Conservation (phyloP, 2,888 invertebrate genomes). For the Drosophila ochracea region DNA sequence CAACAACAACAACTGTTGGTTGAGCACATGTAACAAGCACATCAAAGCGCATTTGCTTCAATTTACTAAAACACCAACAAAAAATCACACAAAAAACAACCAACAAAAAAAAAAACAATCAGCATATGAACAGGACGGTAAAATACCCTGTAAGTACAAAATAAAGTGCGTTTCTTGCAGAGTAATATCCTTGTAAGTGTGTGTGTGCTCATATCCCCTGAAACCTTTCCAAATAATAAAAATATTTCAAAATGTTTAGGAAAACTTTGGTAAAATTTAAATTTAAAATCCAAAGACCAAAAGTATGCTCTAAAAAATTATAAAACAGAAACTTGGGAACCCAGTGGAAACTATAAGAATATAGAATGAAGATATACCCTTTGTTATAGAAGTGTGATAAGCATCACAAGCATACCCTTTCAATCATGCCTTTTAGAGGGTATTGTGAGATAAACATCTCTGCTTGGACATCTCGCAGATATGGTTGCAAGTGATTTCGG, state of each 20-base stretch:
- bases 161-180: not conserved
- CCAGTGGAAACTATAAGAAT: not conserved
- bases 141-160: conserved; percentile 20
- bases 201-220: not conserved
- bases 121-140: not conserved
- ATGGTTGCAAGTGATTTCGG: conserved; percentile 50
- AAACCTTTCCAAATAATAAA: not conserved
- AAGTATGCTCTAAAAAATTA: not conserved
- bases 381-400: not conserved
- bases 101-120: conserved; percentile 16
- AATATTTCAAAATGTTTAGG: not conserved
- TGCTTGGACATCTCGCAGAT: conserved; percentile 29
- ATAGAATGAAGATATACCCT: not conserved
- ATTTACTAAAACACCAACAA: conserved; percentile 81
- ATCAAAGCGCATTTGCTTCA: conserved; percentile 84
- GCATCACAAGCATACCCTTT: not conserved
- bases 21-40: conserved; percentile 76
- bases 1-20: conserved; percentile 13
- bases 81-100: conserved; percentile 17
- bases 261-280: not conserved
- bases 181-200: not conserved
- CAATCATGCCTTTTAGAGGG: conserved; percentile 25
- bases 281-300: not conserved
- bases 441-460: conserved; percentile 31
- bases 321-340: not conserved